Evolutionary conservation across 2,113 vertebrate genomes (phyloP), one percentile per base, ranked within the genome.

Genomic region (Saiga tatarica): DNA sequence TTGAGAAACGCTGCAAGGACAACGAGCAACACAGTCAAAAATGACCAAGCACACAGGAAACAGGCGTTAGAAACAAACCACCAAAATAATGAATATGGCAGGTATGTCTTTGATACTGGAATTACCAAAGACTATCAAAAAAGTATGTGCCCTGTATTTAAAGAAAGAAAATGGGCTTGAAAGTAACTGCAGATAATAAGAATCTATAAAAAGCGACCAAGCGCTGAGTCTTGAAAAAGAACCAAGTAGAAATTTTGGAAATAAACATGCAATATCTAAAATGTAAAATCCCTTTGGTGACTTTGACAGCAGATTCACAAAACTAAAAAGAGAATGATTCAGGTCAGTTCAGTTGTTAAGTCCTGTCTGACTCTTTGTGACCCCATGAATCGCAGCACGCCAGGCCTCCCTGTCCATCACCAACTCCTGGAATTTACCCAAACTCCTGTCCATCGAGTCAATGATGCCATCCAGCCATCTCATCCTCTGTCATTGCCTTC

Each of bases 321-420:
- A 60, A 36, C 52, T 74, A 33, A 71, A 87, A 28, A 47, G 21
- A 76, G 36, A 74, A 71, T 36, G 83, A 67, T 71, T 57, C 28
- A 62, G 28, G 33, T 62, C 60, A 62, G 28, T 62, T 62, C 60
- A 62, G 14, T 62, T 1, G 14, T 15, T 62, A 13, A 33, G 30
- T 62, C 6, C 0, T 62, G 1, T 62, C 28, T 0, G 1, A 62
- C 60, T 62, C 60, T 60, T 60, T 62, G 60, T 0, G 14, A 62
- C 6, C 28, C 28, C 60, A 62, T 33, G 60, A 33, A 33, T 33
- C 1, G 0, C 60, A 62, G 60, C 6, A 33, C 1, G 1, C 30
- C 14, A 33, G 28, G 28, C 30, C 30, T 33, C 30, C 14, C 60
- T 33, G 60, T 62, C 60, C 0, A 62, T 62, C 13, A 62, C 30